phyloP scores from a whole-genome alignment of 2,113 vertebrate species.

The Cettia cetti region DNA sequence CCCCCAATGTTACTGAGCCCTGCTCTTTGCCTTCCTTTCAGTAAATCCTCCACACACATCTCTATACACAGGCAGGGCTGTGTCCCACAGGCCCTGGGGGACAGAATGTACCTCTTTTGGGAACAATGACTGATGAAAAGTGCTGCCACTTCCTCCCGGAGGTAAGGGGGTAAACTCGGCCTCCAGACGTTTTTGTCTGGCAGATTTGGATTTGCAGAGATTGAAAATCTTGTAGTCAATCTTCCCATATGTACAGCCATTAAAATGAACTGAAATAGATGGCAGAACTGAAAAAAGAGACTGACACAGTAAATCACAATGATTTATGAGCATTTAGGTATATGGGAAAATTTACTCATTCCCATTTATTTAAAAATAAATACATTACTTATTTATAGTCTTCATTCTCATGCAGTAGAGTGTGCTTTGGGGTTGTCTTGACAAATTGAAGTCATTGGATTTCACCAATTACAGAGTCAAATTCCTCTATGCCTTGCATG shows the following conservation, averaged over 20 bases:
- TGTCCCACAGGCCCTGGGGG: not conserved
- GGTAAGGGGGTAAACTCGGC: not conserved
- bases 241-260: not conserved
- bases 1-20: not conserved
- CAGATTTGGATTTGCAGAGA: conserved; percentile 27
- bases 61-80: not conserved
- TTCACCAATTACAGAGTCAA: conserved; percentile 4
- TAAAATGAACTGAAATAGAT: conserved; percentile 17
- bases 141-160: not conserved
- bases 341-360: not conserved
- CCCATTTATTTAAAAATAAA: conserved; percentile 20
- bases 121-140: not conserved
- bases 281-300: conserved; percentile 33
- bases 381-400: conserved; percentile 21
- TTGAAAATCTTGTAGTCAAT: not conserved
- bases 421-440: conserved; percentile 8
- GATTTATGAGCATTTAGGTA: conserved; percentile 23
- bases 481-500: not conserved
- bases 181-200: not conserved
- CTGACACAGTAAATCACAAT: conserved; percentile 7
- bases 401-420: not conserved
- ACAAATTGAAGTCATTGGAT: not conserved
- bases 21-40: not conserved
- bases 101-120: not conserved
- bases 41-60: not conserved